phyloP scores from a whole-genome alignment of 2,113 vertebrate species.

The Cricetomys ansorgei region DNA sequence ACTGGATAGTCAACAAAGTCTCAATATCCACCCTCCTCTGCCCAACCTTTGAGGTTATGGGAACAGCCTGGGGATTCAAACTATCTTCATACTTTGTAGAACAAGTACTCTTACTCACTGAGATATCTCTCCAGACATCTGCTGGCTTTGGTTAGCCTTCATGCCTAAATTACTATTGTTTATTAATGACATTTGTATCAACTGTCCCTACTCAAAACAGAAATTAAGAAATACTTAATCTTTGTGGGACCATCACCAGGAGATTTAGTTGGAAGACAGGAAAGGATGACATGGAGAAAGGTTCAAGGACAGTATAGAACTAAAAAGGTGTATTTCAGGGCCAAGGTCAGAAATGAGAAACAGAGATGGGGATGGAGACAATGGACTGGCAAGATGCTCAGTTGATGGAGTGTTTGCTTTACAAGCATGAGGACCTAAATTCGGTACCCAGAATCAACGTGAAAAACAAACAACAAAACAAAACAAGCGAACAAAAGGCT shows the following conservation, averaged over 20 bases:
- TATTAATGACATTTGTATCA: not conserved
- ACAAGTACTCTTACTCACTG: not conserved
- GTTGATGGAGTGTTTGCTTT: too few relatives aligned
- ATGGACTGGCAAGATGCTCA: not conserved
- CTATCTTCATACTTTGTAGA: not conserved
- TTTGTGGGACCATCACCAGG: not conserved
- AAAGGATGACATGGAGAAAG: not conserved
- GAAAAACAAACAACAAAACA: not conserved
- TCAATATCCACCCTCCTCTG: not conserved
- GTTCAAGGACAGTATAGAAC: not conserved
- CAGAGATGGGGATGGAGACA: not conserved
- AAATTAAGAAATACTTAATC: slow-evolving; percentile 19
- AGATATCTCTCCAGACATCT: not conserved
- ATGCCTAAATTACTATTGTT: not conserved
- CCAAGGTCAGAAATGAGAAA: not conserved
- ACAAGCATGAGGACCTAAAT: not conserved
- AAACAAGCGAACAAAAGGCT: too few relatives aligned
- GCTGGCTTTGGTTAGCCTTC: not conserved
- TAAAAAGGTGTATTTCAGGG: not conserved
- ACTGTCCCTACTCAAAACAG: not conserved
- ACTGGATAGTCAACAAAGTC: not conserved
- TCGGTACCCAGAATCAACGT: not conserved
- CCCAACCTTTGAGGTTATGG: not conserved
- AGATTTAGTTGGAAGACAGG: not conserved
- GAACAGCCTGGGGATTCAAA: not conserved